Conservation (phyloP, 2,113 vertebrate genomes). For the Platysteira castanea region DNA sequence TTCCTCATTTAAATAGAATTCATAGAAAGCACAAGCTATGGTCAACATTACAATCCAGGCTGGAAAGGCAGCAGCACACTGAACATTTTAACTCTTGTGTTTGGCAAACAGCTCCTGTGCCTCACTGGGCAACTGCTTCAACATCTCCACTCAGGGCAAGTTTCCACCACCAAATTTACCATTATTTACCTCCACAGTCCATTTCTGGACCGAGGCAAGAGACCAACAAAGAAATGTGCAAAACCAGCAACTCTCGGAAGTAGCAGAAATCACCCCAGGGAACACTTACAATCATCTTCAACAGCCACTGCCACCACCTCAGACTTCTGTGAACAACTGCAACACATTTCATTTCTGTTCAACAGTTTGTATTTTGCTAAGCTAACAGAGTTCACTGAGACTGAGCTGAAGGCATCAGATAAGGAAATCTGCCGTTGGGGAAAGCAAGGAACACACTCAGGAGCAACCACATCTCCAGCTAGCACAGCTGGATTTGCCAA, state of each 20-base stretch:
- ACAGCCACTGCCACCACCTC: neutral
- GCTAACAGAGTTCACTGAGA: neutral
- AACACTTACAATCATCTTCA: neutral
- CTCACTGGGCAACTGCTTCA: neutral
- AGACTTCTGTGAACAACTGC: neutral
- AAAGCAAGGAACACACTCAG: neutral
- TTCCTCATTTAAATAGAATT: neutral
- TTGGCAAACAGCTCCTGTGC: neutral
- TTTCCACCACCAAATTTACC: neutral
- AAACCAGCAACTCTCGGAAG: neutral
- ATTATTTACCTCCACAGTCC: neutral
- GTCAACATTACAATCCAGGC: accelerated
- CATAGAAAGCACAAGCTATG: neutral
- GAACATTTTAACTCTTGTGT: neutral
- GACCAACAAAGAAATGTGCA: accelerated
- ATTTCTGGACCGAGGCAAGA: neutral
- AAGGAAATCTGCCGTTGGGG: neutral
- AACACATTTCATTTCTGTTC: neutral
- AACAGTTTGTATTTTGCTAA: neutral
- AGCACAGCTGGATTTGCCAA: neutral
- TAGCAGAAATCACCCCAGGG: neutral
- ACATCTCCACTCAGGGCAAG: neutral
- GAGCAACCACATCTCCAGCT: neutral
- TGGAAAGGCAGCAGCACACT: neutral
- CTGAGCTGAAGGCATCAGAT: neutral